Evolutionary conservation across 2,113 vertebrate genomes (phyloP), one percentile per base, ranked within the genome.

Genomic region (Vidua macroura): DNA sequence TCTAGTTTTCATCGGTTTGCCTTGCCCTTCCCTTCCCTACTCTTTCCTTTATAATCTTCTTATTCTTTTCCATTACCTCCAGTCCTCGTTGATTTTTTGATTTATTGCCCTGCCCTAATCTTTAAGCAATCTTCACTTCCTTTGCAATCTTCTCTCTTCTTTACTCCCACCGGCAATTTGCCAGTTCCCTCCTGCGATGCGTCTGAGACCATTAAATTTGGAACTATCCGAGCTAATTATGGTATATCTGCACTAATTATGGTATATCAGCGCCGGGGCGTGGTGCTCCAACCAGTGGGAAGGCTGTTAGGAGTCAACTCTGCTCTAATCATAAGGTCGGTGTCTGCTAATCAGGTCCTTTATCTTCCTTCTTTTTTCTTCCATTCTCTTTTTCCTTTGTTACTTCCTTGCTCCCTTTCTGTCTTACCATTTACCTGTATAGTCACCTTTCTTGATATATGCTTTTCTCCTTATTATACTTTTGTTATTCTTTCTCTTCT

Each of bases 1-100:
- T 30, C 28, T 15, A 1, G 2, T 5, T 39, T 30, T 30, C 22
- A 7, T 6, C 21, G 0, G 3, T 3, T 41, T 24, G 9, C 7
- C 14, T 33, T 31, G 7, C 15, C 3, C 4, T 16, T 51, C 9
- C 4, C 6, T 52, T 28, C 8, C 51, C 27, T 21, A 2, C 2
- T 14, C 12, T 27, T 73, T 18, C 30, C 5, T 43, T 43, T 55
- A 3, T 15, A 31, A 10, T 7, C 4, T 19, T 33, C 7, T 5
- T 4, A 3, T 25, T 15, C 3, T 15, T 24, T 33, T 15, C 14
- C 16, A 5, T 7, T 30, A 18, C 11, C 23, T 4, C 30, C 1
- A 19, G 11, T 17, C 15, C 5, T 18, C 22, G 1, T n/a, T 18
- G 3, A 33, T 15, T 8, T 73, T 44, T 74, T n/a, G 5, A 2